Evolutionary conservation across 2,888 invertebrate genomes (phyloP).

Genomic region (Cryptocephalus moraei): DNA sequence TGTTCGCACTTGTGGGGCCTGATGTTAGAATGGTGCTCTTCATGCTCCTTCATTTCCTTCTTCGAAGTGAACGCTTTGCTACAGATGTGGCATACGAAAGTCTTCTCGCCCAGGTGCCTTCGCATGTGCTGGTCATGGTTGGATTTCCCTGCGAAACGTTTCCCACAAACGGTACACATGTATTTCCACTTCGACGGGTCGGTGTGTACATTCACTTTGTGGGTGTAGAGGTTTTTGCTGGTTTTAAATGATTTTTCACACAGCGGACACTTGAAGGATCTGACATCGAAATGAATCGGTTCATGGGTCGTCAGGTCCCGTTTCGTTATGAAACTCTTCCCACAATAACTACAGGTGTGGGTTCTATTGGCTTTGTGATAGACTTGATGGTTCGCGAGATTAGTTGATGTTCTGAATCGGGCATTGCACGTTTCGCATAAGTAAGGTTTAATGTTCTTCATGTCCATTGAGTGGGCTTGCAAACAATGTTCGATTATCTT

Average conservation of each 20-base stretch:
- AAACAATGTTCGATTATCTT: conserved; percentile 22
- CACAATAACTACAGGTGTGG: conserved; percentile 27
- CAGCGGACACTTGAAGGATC: conserved; percentile 24
- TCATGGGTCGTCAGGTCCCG: conserved; percentile 26
- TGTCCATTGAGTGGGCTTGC: conserved; percentile 18
- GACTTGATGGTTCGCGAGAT: conserved; percentile 26
- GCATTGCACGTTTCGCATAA: conserved; percentile 23
- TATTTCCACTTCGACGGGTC: conserved; percentile 27
- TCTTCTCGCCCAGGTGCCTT: conserved; percentile 23
- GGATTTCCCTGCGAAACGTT: conserved; percentile 25
- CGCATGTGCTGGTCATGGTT: conserved; percentile 23
- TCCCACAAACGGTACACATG: conserved; percentile 20
- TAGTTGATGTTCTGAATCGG: conserved; percentile 23
- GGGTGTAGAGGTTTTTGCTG: conserved; percentile 23
- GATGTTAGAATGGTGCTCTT: conserved; percentile 22
- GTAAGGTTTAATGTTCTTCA: conserved; percentile 24
- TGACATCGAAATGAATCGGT: conserved; percentile 23
- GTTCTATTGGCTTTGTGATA: conserved; percentile 24
- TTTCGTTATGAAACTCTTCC: conserved; percentile 35
- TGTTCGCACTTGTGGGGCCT: conserved; percentile 35
- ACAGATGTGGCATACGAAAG: conserved; percentile 24
- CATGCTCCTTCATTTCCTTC: conserved; percentile 22
- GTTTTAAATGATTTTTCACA: conserved; percentile 29
- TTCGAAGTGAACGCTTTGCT: conserved; percentile 22
- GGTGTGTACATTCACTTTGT: conserved; percentile 26